Evolutionary conservation across 2,888 invertebrate genomes (phyloP), one percentile per base, ranked within the genome.

Genomic region (Dasypogon diadema): DNA sequence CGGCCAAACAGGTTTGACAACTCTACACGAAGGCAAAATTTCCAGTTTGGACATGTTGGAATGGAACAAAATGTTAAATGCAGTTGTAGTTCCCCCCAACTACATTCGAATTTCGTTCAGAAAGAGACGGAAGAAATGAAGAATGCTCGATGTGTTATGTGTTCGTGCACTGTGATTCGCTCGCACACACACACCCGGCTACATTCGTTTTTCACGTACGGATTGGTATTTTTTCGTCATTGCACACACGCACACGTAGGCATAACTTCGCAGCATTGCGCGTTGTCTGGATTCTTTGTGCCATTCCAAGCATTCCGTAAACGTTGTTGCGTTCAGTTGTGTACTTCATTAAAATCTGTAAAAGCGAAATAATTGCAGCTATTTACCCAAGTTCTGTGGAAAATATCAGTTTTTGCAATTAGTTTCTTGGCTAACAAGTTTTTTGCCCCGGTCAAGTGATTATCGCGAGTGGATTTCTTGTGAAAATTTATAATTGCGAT

Each of bases 231-330:
- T 30, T 72, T 26, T 48, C 42, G 46, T 70, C 48, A 58, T 65
- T 56, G 63, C 63, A 51, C 34, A 72, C 46, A 22, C 65, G 65
- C 54, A 76, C 24, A 26, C 76, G 18, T 90, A 90, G 90, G 90
- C 91, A 89, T 89, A 92, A 92, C 92, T 92, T 92, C 91, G 89
- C 74, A 55, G 58, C 75, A 74, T 77, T 92, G 93, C 94, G 93
- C 94, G 94, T 95, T 94, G 94, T 94, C 93, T 91, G 91, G 94
- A 95, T 95, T 95, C 95, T 94, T 95, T 95, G 93, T 94, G 94
- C 93, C 95, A 95, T 95, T 95, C 95, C 93, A 93, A 90, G 92
- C 94, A 95, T 95, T 93, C 95, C 94, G 93, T 87, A 87, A 88
- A 87, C 87, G 87, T 87, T 87, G 87, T 65, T 70, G 70, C 70